Evolutionary conservation across 2,797 vertebrate species (phyloP), one percentile per base, ranked within the genome.

Genomic region (Emydoidea blandingii): DNA sequence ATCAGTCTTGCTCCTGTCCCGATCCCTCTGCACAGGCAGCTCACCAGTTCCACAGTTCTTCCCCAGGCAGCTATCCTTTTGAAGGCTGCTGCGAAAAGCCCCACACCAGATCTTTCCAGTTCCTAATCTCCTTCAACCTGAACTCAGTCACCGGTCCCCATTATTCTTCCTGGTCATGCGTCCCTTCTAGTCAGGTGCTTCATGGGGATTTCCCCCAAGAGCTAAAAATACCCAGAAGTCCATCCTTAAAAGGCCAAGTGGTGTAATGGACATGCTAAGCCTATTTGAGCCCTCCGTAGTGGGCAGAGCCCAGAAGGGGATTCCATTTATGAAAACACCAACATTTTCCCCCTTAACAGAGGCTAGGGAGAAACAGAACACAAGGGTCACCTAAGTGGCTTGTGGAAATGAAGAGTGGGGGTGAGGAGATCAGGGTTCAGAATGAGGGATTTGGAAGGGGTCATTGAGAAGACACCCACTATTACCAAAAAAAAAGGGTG

Each of bases 71-170:
- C n/a, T 72, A 72, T 23, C 5, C 18, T 23, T 23, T 41, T 41
- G n/a, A 11, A 0, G 0, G 34, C 80, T 83, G 8, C 65, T 91
- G 81, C 92, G 29, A 59, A 31, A 62, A 62, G 29, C 14, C 12
- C 29, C 59, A 62, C 29, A 79, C n/a, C 92, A 59, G 89, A 87
- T 87, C 62, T 87, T 89, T 81, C 34, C 31, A 87, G 83, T 86
- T 80, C 79, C 27, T 19, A 5, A 31, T 85, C 59, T 86, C 74
- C 81, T 79, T 65, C 80, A n/a, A 57, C 83, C 2, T 27, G 62
- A 81, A 37, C 47, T 62, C 16, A 52, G 14, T 76, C 90, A 41
- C 79, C 89, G 91, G 52, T 89, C 47, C 50, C 83, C 59, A 52
- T 50, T 85, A 89, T 54, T 27, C 21, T 87, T 91, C 83, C 37